Evolutionary conservation across 2,797 vertebrate genomes (phyloP), one percentile per base, ranked within the genome.

Genomic region (Onychomys torridus): DNA sequence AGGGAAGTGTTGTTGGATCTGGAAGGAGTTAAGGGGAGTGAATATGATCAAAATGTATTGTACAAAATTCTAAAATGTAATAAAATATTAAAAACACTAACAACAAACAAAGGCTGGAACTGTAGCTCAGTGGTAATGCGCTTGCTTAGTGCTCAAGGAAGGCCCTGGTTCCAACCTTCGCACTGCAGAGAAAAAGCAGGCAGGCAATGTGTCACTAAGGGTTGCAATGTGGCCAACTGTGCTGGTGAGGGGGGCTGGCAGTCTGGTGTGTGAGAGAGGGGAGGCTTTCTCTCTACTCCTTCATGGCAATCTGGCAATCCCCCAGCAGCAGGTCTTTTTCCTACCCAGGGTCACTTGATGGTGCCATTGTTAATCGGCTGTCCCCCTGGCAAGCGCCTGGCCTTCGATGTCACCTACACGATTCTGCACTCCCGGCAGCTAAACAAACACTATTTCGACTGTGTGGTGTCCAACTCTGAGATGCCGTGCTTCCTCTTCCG

Each of bases 401-500:
- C 98, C 2, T 98, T 98, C 9, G 98, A 98, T 75, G 91, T 98
- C 96, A 97, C 98, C 90, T 94, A 89, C 82, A 98, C 98, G 0
- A 3, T 98, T 13, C 0, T 93, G 13, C 90, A 98, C 86, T 96
- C 52, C 82, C 65, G 4, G 5, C 0, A 32, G 27, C 29, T 90
- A 81, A 98, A 98, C 97, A 98, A 98, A 27, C 97, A 93, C 55
- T 98, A 98, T 91, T 98, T 98, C 0, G 97, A 98, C 96, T 98
- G 98, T 27, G 21, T 94, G 23, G 0, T 32, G 0, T 0, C 14
- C 0, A 94, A 98, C 76, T 59, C 93, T 0, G 97, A 98, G 90
- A 98, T 98, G 98, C 98, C 98, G 8, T 98, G 98, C 95, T 98
- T 98, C 92, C 98, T 96, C 91, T 98, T 97, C 57, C 96, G 96